These are phyloP conservation scores for Homarus gammarus DNA, from an alignment of 2,888 invertebrate genomes.

Conservation along the genomic window DNA sequence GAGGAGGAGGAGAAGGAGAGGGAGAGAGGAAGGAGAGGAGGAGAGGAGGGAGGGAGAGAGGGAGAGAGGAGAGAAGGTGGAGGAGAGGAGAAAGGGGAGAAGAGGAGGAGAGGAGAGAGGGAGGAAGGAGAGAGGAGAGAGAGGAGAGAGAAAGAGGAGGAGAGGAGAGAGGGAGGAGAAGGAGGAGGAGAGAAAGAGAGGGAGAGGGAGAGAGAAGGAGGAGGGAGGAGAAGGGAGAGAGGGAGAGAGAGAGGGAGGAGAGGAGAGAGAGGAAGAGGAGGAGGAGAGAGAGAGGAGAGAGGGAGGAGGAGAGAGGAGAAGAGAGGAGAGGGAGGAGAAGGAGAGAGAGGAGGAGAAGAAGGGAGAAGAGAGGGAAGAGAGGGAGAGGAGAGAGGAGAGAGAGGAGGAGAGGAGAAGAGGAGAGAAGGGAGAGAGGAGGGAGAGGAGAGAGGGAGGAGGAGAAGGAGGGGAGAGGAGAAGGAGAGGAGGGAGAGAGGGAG, in stretches of 20 bases:
- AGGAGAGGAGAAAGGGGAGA: background rate
- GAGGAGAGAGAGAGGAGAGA: background rate
- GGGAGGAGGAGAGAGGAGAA: background rate
- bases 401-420: too few relatives aligned
- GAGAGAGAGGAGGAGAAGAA: conserved; percentile 19
- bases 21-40: too few relatives aligned
- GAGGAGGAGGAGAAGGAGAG: too few relatives aligned
- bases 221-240: conserved; percentile 9
- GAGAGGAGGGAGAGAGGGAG: too few relatives aligned
- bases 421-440: too few relatives aligned
- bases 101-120: too few relatives aligned
- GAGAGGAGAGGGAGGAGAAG: background rate
- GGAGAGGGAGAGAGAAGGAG: background rate
- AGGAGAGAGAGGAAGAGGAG: background rate
- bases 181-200: background rate
- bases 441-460: too few relatives aligned
- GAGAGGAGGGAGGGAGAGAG: too few relatives aligned
- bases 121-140: too few relatives aligned
- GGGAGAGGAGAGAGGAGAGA: background rate
- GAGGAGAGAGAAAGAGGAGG: too few relatives aligned
- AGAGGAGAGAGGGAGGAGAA: background rate
- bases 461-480: too few relatives aligned
- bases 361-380: background rate
- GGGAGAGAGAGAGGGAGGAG: background rate
- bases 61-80: background rate